Evolutionary conservation across 2,113 vertebrate genomes (phyloP).

Genomic region (Perca fluviatilis): DNA sequence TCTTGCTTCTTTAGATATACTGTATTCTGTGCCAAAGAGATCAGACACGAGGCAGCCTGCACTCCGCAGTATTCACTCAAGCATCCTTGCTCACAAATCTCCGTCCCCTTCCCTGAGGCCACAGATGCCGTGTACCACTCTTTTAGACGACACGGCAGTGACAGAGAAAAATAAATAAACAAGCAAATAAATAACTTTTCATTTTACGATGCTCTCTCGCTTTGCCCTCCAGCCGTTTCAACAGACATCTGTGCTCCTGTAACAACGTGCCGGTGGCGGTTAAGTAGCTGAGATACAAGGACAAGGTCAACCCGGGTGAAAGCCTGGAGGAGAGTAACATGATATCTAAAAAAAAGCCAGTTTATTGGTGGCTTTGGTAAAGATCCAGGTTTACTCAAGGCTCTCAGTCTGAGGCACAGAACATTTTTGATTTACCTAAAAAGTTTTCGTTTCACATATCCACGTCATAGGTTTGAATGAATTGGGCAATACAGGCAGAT

Average conservation of each 20-base stretch:
- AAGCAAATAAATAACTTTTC: constrained; percentile 58
- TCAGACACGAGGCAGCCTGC: constrained; percentile 21
- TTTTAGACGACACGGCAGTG: constrained; percentile 21
- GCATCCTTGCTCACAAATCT: constrained; percentile 45
- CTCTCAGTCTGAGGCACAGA: neutral
- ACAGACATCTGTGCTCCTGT: constrained; percentile 66
- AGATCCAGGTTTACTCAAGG: neutral
- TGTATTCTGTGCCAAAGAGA: constrained; percentile 3
- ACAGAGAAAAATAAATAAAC: constrained; percentile 59
- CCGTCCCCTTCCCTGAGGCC: constrained; percentile 14
- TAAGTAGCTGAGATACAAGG: constrained; percentile 47
- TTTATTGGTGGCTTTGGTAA: constrained; percentile 7
- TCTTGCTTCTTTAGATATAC: neutral
- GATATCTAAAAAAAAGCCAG: constrained; percentile 1
- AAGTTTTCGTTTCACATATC: constrained; percentile 15
- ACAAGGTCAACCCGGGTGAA: constrained; percentile 55
- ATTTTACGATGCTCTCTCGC: constrained; percentile 39
- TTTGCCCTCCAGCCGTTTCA: constrained; percentile 44
- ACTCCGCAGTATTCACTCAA: constrained; percentile 40
- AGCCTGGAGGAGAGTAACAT: constrained; percentile 13
- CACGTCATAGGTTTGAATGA: constrained; percentile 3
- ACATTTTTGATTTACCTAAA: constrained; percentile 18
- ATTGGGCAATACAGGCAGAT: constrained; percentile 35
- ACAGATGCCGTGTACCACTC: constrained; percentile 15
- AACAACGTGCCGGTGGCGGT: constrained; percentile 53